A percentile compares a stretch with the other conserved stretches of the same genome.
phyloP scores from a whole-genome alignment of 2,888 invertebrate genomes.

The Yponomeuta plumbellus region DNA sequence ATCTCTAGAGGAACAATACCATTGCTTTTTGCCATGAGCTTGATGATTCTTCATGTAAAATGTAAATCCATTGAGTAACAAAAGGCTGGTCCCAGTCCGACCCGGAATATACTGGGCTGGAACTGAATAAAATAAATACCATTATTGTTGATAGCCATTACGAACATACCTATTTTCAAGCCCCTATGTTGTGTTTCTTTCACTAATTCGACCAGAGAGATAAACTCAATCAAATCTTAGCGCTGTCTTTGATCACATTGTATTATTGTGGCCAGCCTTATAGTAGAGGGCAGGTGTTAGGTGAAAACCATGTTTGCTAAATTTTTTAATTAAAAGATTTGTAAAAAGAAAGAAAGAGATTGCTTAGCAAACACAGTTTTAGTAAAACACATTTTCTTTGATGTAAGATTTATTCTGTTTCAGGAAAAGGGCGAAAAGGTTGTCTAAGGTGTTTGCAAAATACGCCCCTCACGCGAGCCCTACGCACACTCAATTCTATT shows the following conservation, averaged over 20 bases:
- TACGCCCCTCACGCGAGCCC: no score
- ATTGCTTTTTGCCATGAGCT: slow-evolving; percentile 68
- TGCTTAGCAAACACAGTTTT: slow-evolving; percentile 2
- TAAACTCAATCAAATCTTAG: not conserved
- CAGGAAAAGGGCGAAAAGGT: slow-evolving; percentile 30
- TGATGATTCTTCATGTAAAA: slow-evolving; percentile 73
- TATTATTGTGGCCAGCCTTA: not conserved
- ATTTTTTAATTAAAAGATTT: not conserved
- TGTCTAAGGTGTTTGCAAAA: slow-evolving; percentile 27
- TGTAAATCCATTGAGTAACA: slow-evolving; percentile 65
- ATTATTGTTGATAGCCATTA: slow-evolving; percentile 34
- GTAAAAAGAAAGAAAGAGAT: not conserved
- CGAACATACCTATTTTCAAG: slow-evolving; percentile 19
- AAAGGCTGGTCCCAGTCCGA: slow-evolving; percentile 60
- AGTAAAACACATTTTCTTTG: slow-evolving; percentile 13
- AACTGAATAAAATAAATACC: slow-evolving; percentile 46
- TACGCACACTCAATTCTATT: no score
- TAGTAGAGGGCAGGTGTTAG: not conserved
- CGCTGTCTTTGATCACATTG: no score
- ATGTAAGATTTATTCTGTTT: not conserved
- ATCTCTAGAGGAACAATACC: slow-evolving; percentile 69
- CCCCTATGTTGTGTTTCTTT: not conserved
- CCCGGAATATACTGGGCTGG: slow-evolving; percentile 69
- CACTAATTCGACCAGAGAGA: not conserved
- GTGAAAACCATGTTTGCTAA: not conserved